Percentiles rank a stretch among this genome's conserved stretches.
phyloP scores from a whole-genome alignment of 2,797 vertebrate genomes.

The Enteromius afrohamiltoni region DNA sequence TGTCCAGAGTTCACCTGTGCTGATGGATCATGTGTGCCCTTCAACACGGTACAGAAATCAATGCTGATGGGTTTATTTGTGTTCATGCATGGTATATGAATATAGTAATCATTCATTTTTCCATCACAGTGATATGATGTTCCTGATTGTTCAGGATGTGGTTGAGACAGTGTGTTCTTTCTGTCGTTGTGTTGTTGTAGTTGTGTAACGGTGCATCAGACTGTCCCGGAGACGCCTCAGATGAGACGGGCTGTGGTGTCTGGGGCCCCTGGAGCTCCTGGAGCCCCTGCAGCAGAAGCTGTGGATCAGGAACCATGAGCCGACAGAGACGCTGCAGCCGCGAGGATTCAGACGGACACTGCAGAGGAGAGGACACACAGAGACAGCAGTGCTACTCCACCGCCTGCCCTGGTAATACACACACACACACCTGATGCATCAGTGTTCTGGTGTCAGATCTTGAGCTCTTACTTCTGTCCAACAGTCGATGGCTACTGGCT shows the following conservation, averaged over 20 bases:
- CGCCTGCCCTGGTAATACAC: slow-evolving; percentile 74
- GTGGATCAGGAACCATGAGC: slow-evolving; percentile 78
- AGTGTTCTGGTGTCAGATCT: not conserved
- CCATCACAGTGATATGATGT: not conserved
- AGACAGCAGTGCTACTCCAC: slow-evolving; percentile 81
- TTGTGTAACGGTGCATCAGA: slow-evolving; percentile 84
- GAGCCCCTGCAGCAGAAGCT: slow-evolving; percentile 81
- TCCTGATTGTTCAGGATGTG: not conserved
- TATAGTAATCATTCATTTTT: not conserved
- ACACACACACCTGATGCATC: not conserved
- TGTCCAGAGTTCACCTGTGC: slow-evolving; percentile 85
- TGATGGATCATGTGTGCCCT: slow-evolving; percentile 79
- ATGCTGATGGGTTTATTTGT: not conserved
- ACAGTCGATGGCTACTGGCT: slow-evolving; percentile 86
- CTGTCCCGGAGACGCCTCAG: slow-evolving; percentile 72
- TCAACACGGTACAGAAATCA: slow-evolving; percentile 75
- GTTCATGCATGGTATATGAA: not conserved
- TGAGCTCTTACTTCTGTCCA: not conserved
- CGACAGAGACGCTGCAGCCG: slow-evolving; percentile 75
- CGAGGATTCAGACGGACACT: slow-evolving; percentile 70
- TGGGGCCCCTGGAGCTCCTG: slow-evolving; percentile 86
- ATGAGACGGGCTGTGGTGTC: slow-evolving; percentile 78
- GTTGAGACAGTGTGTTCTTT: not conserved
- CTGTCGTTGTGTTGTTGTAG: slow-evolving; percentile 67
- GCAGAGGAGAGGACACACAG: slow-evolving; percentile 76